Percentiles rank a stretch among this genome's conserved stretches.
These are phyloP conservation scores for Thumatha senex DNA, from an alignment of 2,888 invertebrate species.

Conservation along the genomic window DNA sequence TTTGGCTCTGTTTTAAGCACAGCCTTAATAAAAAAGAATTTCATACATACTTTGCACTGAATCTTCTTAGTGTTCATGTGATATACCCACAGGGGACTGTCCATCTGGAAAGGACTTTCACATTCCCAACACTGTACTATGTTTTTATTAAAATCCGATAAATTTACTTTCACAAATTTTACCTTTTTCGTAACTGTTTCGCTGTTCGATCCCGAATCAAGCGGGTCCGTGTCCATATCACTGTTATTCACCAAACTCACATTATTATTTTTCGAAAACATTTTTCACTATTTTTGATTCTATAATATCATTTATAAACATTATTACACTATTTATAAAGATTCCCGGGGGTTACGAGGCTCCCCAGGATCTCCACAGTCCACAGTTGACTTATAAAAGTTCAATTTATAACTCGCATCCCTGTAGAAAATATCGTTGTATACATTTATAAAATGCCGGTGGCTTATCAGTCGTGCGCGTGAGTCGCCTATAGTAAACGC, in stretches of 20 bases:
- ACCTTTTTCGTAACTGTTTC: not conserved
- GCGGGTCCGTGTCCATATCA: not conserved
- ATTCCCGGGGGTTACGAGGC: not conserved
- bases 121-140: no score
- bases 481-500: not conserved
- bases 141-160: no score
- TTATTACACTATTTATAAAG: not conserved
- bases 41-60: slow-evolving; percentile 3
- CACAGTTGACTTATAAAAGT: not conserved
- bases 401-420: not conserved
- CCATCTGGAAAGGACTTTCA: no score
- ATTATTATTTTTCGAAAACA: not conserved
- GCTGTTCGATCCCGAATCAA: not conserved
- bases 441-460: not conserved
- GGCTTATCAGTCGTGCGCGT: not conserved
- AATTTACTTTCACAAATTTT: not conserved
- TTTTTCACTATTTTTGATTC: not conserved
- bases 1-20: no score
- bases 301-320: not conserved
- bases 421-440: not conserved
- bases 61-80: slow-evolving; percentile 3
- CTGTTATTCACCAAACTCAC: not conserved
- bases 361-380: not conserved
- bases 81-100: not conserved
- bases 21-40: slow-evolving; percentile 1